Evolutionary conservation across 2,888 invertebrate genomes (phyloP).

Genomic region (Thyatira batis): DNA sequence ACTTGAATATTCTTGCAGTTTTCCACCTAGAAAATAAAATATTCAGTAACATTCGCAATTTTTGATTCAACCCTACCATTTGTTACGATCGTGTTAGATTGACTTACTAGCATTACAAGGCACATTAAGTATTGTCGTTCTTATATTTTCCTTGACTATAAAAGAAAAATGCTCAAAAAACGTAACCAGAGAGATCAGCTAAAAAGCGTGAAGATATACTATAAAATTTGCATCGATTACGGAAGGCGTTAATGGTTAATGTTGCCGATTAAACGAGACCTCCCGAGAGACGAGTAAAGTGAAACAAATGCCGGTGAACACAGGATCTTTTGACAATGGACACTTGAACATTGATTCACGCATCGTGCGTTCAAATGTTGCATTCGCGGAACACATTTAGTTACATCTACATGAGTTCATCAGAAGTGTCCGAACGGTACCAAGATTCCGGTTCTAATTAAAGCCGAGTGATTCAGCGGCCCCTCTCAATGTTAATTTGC

Average conservation of each 20-base stretch:
- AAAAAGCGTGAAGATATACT: conserved; percentile 43
- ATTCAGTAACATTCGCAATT: conserved; percentile 29
- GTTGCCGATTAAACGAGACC: conserved; percentile 32
- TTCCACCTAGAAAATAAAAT: conserved; percentile 40
- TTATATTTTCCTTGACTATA: background rate
- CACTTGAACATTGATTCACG: conserved; percentile 49
- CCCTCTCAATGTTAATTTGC: conserved; percentile 59
- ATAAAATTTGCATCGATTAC: conserved; percentile 50
- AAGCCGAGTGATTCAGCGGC: conserved; percentile 65
- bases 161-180: conserved; percentile 17
- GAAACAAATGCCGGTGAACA: conserved; percentile 21
- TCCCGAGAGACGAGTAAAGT: conserved; percentile 21
- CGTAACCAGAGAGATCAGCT: conserved; percentile 40
- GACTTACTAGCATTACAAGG: background rate
- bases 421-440: conserved; percentile 62
- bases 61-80: conserved; percentile 12
- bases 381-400: conserved; percentile 67
- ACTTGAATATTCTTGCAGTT: conserved; percentile 41
- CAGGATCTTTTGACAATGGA: conserved; percentile 34
- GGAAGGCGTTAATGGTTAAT: conserved; percentile 37
- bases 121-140: background rate
- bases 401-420: conserved; percentile 49
- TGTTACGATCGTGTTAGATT: background rate
- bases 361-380: conserved; percentile 48
- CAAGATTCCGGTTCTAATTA: conserved; percentile 72